Conservation (phyloP, 2,888 invertebrate species). For the Andricus quercusramuli region DNA sequence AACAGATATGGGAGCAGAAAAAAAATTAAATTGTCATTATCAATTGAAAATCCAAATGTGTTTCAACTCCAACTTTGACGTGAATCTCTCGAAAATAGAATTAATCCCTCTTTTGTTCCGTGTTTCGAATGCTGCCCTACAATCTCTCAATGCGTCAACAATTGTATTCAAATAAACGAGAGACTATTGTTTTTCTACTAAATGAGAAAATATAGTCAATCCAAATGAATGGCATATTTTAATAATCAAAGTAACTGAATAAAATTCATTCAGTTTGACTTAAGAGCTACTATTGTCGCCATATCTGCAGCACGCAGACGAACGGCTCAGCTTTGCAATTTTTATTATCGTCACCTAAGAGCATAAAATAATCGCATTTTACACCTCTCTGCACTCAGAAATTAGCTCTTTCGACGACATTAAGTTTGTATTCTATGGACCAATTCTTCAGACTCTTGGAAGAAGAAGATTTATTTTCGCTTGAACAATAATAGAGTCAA, state of each 20-base stretch:
- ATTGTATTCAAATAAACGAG: conserved; percentile 3
- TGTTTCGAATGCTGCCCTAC: background rate
- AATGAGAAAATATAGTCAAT: conserved; percentile 11
- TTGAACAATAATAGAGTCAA: background rate
- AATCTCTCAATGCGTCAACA: background rate
- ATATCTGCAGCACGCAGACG: conserved; percentile 54
- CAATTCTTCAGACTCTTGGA: conserved; percentile 13
- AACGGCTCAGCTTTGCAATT: conserved; percentile 62
- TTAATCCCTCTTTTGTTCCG: background rate
- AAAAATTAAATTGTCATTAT: background rate
- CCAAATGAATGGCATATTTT: conserved; percentile 5
- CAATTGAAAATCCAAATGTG: too few relatives aligned
- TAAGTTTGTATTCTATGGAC: conserved; percentile 34
- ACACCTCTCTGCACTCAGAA: conserved; percentile 68
- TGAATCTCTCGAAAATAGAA: background rate
- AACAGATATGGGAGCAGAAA: background rate
- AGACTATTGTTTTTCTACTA: conserved; percentile 1
- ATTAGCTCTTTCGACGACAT: conserved; percentile 58
- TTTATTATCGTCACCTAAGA: conserved; percentile 64
- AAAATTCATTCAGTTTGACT: conserved; percentile 21
- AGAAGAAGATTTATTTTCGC: background rate
- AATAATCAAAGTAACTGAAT: conserved; percentile 21
- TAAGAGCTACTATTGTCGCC: conserved; percentile 44
- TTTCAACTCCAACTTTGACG: too few relatives aligned
- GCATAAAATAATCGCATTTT: conserved; percentile 71